Base-by-base conservation (phyloP, 2,797 vertebrate species). In the Lepus townsendii region DNA sequence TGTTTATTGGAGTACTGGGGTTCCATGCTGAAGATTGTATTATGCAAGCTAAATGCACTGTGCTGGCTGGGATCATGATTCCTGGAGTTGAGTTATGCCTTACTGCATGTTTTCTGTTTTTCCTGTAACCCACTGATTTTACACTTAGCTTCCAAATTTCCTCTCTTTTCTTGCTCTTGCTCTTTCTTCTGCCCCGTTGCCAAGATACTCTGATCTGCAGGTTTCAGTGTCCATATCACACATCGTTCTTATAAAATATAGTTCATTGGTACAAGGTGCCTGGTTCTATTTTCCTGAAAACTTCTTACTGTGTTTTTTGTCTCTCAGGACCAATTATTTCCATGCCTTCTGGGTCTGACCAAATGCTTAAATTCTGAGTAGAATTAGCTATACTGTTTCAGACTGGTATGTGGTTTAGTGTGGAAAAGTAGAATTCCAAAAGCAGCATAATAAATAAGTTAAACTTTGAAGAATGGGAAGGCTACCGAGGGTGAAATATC, bases 251-350 rank as follows among this genome's bases (percentile, higher is more conserved):
- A 71, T 42, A 73, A 71, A 80, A 65, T 62, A 16, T 17, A 26
- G 7, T 65, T 68, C 52, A 69, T 68, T 27, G 24, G 9, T 72
- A 42, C 5, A 52, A 57, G 9, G 27, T 72, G 2, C 11, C 54
- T 88, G 8, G 0, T 26, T 80, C 22, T 65, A 30, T 92, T n/a
- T 14, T 35, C 2, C 42, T 83, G 16, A 94, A 35, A 60, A 80
- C 22, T 12, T 42, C 30, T 83, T 57, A 66, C 17, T 35, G 54
- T 65, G 20, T 71, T 30, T 88, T 73, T 3, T 54, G 16, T 76
- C 83, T 82, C 47, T 26, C 11, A 80, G 66, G 19, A 91, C 47
- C 73, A 91, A 94, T 63, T 94, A 95, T 63, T 93, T 93, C 3
- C 47, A 84, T 80, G 19, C 14, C 50, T 91, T 85, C n/a, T 77